Evolutionary conservation across 2,113 vertebrate species (phyloP).

Genomic region (Hydropotes inermis): DNA sequence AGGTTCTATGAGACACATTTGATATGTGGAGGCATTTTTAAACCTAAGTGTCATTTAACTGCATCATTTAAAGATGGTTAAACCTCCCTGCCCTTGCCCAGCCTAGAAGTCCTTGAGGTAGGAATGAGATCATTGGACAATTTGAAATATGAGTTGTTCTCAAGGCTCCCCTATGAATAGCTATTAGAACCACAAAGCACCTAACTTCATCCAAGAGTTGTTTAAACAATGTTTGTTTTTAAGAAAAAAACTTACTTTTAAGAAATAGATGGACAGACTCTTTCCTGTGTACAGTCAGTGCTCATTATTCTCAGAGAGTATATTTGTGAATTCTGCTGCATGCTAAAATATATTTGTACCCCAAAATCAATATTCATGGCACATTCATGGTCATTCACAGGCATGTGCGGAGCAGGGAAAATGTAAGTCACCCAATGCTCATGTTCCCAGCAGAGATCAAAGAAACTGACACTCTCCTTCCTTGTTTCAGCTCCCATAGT

Average conservation of each 20-base stretch:
- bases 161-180: background rate
- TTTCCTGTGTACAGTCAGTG: background rate
- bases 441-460: background rate
- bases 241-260: background rate
- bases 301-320: background rate
- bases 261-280: background rate
- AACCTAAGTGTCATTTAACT: background rate
- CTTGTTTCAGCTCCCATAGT: background rate
- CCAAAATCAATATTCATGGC: background rate
- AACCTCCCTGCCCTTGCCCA: background rate
- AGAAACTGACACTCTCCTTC: background rate
- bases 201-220: background rate
- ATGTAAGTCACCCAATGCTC: background rate
- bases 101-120: background rate
- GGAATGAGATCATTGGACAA: background rate
- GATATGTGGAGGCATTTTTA: background rate
- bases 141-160: background rate
- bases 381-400: background rate
- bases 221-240: background rate
- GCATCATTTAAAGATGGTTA: background rate
- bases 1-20: background rate
- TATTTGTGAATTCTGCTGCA: background rate
- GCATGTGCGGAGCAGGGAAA: background rate
- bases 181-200: background rate
- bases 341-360: background rate